phyloP scores from a whole-genome alignment of 2,888 invertebrate genomes.

The Polyommatus icarus region DNA sequence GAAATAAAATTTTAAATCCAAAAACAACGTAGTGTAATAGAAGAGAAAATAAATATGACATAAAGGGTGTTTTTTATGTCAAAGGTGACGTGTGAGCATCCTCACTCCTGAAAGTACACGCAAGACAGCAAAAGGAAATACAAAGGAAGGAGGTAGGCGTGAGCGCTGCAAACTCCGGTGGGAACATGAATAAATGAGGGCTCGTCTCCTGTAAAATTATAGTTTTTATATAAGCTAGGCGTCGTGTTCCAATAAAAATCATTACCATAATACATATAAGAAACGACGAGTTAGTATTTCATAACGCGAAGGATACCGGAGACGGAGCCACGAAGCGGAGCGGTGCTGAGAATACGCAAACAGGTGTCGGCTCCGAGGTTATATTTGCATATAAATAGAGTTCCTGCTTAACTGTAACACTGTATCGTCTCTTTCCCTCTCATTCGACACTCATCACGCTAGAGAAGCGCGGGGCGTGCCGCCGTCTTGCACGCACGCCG shows the following conservation, averaged over 20 bases:
- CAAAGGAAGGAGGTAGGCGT: constrained; percentile 11
- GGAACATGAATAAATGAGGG: constrained; percentile 17
- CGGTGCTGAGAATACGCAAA: constrained; percentile 77
- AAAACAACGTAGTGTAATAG: not conserved
- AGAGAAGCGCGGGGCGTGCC: constrained; percentile 66
- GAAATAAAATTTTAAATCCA: not conserved
- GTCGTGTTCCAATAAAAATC: constrained; percentile 4
- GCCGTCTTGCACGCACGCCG: constrained; percentile 67
- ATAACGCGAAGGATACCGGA: constrained; percentile 69
- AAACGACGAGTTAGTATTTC: constrained; percentile 49
- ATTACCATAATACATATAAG: constrained; percentile 32
- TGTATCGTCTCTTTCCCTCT: constrained; percentile 71
- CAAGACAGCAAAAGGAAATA: constrained; percentile 16
- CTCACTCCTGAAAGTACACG: not conserved
- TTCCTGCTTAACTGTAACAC: constrained; percentile 80
- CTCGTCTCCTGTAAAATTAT: not conserved
- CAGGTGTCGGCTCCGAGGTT: constrained; percentile 79
- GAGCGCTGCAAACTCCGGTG: not conserved
- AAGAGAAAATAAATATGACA: not conserved
- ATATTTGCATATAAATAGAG: constrained; percentile 81
- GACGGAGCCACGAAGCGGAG: constrained; percentile 70
- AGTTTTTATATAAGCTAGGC: constrained; percentile 20
- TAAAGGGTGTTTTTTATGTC: constrained; percentile 3
- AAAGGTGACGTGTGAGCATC: not conserved
- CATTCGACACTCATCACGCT: constrained; percentile 54